These are phyloP conservation scores for Odontocolon sp. DNA, from an alignment of 2,888 invertebrate genomes.

Conservation along the genomic window DNA sequence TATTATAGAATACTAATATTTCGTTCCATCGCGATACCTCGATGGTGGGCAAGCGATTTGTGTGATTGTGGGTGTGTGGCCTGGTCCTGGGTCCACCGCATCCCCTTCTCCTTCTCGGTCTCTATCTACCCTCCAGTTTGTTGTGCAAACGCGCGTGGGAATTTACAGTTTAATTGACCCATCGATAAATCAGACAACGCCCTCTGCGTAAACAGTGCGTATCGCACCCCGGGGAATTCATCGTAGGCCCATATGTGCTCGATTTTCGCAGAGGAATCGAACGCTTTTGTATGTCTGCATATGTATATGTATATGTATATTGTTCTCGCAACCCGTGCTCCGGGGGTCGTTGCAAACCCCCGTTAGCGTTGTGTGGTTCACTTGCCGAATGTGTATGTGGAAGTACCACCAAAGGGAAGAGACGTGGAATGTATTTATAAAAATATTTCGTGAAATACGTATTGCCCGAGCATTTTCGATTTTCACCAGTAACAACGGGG, in stretches of 20 bases:
- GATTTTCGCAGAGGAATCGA: constrained; percentile 26
- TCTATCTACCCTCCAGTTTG: constrained; percentile 10
- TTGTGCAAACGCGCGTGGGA: constrained; percentile 25
- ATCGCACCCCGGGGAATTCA: constrained; percentile 39
- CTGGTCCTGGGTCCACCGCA: constrained; percentile 3
- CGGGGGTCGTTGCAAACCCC: too few relatives aligned
- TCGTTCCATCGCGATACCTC: too few relatives aligned
- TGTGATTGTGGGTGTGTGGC: neutral
- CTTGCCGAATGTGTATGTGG: neutral
- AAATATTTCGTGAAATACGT: neutral
- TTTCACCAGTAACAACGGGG: neutral
- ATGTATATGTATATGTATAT: neutral
- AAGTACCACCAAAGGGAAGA: neutral
- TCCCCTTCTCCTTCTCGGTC: constrained; percentile 9
- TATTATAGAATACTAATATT: constrained; percentile 1
- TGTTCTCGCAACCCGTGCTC: neutral
- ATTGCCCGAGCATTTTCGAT: neutral
- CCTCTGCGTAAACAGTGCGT: constrained; percentile 44
- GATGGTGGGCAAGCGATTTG: constrained; percentile 8
- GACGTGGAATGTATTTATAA: neutral
- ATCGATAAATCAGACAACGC: constrained; percentile 45
- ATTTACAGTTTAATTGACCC: constrained; percentile 47
- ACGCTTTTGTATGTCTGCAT: neutral
- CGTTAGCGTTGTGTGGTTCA: neutral
- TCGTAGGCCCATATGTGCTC: constrained; percentile 16